A percentile compares a stretch with the other conserved stretches of the same genome.
phyloP scores from a whole-genome alignment of 2,888 invertebrate genomes.

The Brenthis hecate region DNA sequence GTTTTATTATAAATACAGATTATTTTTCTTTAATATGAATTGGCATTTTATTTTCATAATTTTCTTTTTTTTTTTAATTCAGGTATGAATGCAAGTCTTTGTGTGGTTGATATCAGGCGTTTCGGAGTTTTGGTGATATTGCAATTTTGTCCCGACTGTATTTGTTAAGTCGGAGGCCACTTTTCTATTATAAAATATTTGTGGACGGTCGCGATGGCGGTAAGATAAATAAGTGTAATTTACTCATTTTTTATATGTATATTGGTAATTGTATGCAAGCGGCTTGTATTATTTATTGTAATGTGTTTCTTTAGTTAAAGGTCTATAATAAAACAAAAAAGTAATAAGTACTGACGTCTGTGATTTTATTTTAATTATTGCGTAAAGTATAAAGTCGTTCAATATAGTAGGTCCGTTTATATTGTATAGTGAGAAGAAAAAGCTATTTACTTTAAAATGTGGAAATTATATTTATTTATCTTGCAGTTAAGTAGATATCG shows the following conservation, averaged over 20 bases:
- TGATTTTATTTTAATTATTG: conserved; percentile 4
- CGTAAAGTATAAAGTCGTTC: background rate
- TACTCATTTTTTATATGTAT: conserved; percentile 8
- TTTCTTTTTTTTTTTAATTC: conserved; percentile 56
- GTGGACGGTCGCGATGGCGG: conserved; percentile 3
- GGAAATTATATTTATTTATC: conserved; percentile 17
- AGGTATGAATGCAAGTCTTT: conserved; percentile 80
- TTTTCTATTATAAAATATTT: background rate
- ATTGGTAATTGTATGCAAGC: background rate
- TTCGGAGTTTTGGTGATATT: conserved; percentile 61
- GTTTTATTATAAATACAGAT: too few species aligned
- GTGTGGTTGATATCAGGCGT: conserved; percentile 70
- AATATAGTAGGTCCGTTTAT: background rate
- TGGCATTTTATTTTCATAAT: conserved; percentile 44
- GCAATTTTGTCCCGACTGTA: conserved; percentile 56
- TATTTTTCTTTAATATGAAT: conserved; percentile 45
- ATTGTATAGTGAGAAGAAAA: background rate
- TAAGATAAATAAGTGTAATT: conserved; percentile 33
- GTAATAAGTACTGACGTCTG: background rate
- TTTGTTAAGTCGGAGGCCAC: background rate
- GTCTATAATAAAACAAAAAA: background rate
- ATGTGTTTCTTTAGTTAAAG: background rate
- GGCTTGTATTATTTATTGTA: background rate
- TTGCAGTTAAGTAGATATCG: background rate
- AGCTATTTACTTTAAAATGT: background rate